Evolutionary conservation across 2,888 invertebrate genomes (phyloP), one percentile per base, ranked within the genome.

Genomic region (Archips crataeganus): DNA sequence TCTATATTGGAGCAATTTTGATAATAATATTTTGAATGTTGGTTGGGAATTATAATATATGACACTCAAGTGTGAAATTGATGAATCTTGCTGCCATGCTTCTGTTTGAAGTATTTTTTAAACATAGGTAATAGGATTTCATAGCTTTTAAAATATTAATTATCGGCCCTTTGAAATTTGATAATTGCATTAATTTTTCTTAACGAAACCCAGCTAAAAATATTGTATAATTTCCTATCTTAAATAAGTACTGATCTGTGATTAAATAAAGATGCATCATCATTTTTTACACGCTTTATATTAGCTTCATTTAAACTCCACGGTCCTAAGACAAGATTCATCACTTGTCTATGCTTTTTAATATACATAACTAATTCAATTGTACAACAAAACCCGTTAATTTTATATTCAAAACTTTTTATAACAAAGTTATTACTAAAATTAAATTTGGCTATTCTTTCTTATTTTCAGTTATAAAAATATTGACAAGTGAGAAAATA

Each of bases 1-100:
- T 61, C 64, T 70, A 47, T 66, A 65, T 66, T 66, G 39, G 51
- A 60, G 39, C 42, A 32, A 63, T 47, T 71, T 57, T 5, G 39
- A 42, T 68, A 36, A 62, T 70, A 45, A 67, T 63, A 5, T 61
- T 51, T 51, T 59, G 59, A 42, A 49, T 68, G 39, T 15, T 23
- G 34, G 15, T 34, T 9, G 2, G 3, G n/a, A 47, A 36, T 72
- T 65, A 59, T 54, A 39, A 45, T 67, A 72, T 61, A 67, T 63
- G 10, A 64, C 47, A 49, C 34, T 62, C n/a, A 0, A 9, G 11
- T 64, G 64, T 49, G 59, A 73, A 59, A 68, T 63, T 15, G 4
- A 42, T 15, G 13, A 39, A 34, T 34, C 9, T 51, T 51, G 3
- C 2, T 10, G n/a, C 49, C 49, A 11, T 45, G 45, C 45, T 10